These are phyloP conservation scores for Campopleginae sp. DNA, from an alignment of 2,888 invertebrate genomes.

Conservation along the genomic window DNA sequence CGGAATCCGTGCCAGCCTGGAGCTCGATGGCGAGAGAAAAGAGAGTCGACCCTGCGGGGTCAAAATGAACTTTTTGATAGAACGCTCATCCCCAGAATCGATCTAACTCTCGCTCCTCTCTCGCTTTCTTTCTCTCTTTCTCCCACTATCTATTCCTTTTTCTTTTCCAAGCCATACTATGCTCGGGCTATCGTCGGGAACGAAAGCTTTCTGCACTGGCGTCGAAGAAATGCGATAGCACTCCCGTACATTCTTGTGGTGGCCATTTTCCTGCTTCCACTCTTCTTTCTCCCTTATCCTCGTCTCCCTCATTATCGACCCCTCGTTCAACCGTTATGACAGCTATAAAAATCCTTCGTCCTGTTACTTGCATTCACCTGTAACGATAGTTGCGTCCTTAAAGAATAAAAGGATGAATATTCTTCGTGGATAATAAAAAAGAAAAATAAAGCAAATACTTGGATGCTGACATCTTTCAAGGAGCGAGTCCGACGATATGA, in stretches of 20 bases:
- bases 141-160: background rate
- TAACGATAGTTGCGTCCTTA: conserved; percentile 43
- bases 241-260: conserved; percentile 49
- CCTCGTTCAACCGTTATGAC: conserved; percentile 63
- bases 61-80: conserved; percentile 69
- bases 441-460: background rate
- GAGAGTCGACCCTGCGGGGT: conserved; percentile 33
- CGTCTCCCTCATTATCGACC: conserved; percentile 57
- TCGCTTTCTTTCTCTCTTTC: conserved; percentile 24
- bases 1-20: conserved; percentile 9
- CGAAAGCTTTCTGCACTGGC: conserved; percentile 44
- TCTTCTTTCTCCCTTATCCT: conserved; percentile 32
- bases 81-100: conserved; percentile 44
- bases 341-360: conserved; percentile 60
- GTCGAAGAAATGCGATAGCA: conserved; percentile 44
- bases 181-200: conserved; percentile 24
- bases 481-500: background rate
- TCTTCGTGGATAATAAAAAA: background rate
- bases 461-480: background rate
- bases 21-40: conserved; percentile 31
- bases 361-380: conserved; percentile 48
- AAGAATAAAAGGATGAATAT: conserved; percentile 42
- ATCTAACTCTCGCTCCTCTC: conserved; percentile 34
- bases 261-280: conserved; percentile 20
- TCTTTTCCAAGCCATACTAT: background rate